Evolutionary conservation across 2,113 vertebrate species (phyloP).

Genomic region (Colistium nudipinnis): DNA sequence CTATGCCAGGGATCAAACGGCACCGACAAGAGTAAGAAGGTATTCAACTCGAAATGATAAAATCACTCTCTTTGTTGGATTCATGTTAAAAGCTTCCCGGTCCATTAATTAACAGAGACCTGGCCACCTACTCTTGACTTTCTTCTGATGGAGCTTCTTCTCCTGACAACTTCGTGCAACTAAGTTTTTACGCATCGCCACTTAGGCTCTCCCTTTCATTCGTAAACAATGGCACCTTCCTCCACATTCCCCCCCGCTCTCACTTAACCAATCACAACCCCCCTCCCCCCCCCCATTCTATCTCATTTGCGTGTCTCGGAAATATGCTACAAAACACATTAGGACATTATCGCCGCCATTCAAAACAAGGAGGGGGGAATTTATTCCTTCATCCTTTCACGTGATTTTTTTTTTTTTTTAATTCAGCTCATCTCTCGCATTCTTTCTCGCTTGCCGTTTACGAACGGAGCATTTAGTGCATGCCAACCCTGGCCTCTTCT

Average conservation of each 20-base stretch:
- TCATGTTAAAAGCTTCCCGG: too few relatives aligned
- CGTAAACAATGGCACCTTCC: slow-evolving; percentile 1
- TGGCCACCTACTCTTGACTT: too few relatives aligned
- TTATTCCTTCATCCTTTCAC: not conserved
- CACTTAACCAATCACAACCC: not conserved
- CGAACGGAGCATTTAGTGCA: slow-evolving; percentile 54
- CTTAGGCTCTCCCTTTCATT: not conserved
- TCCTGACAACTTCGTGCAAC: not conserved
- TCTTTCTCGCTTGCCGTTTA: slow-evolving; percentile 18
- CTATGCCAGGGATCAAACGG: too few relatives aligned
- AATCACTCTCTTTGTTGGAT: too few relatives aligned
- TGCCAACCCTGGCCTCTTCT: slow-evolving; percentile 40
- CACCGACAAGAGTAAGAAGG: too few relatives aligned
- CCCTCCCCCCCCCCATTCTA: accelerated
- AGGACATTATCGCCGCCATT: not conserved
- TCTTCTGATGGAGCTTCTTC: too few relatives aligned
- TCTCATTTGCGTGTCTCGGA: slow-evolving; percentile 4
- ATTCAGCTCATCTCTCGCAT: not conserved
- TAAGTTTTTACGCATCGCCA: not conserved
- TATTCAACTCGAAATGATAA: too few relatives aligned
- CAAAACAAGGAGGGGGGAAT: not conserved
- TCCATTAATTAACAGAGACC: too few relatives aligned
- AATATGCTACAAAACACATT: slow-evolving; percentile 11
- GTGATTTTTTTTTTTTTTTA: too few relatives aligned
- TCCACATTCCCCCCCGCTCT: slow-evolving; percentile 1